Percentiles rank a stretch among this genome's conserved stretches.
phyloP scores from a whole-genome alignment of 1,140 invertebrate genomes.

The Euglossa dilemma region DNA sequence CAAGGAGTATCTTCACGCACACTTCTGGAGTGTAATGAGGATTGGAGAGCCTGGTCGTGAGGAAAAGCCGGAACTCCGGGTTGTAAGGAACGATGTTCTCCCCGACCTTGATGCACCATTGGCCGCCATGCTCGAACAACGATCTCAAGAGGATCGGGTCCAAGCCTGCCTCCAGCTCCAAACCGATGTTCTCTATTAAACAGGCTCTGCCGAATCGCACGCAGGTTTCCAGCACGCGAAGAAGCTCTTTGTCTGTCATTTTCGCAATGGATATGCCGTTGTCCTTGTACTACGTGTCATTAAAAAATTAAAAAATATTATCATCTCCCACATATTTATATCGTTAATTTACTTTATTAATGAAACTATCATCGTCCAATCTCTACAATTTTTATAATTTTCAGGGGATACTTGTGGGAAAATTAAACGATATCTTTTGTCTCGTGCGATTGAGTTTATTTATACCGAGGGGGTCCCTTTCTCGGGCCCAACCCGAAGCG shows the following conservation, averaged over 20 bases:
- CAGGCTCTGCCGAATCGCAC: slow-evolving; percentile 88
- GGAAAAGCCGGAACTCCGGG: slow-evolving; percentile 85
- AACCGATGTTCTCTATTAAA: slow-evolving; percentile 81
- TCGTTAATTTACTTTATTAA: too few relatives aligned
- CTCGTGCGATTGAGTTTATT: too few relatives aligned
- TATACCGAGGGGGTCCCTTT: too few relatives aligned
- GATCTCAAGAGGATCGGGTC: slow-evolving; percentile 85
- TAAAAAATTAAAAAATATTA: too few relatives aligned
- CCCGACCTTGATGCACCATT: slow-evolving; percentile 83
- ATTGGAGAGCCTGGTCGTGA: slow-evolving; percentile 88
- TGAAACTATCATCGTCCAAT: too few relatives aligned
- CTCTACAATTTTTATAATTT: too few relatives aligned
- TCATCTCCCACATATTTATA: too few relatives aligned
- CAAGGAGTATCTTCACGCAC: slow-evolving; percentile 86
- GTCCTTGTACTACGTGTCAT: slow-evolving; percentile 81
- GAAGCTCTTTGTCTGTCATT: slow-evolving; percentile 86
- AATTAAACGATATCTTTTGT: too few relatives aligned
- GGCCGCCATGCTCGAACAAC: slow-evolving; percentile 81
- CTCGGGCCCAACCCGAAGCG: too few relatives aligned
- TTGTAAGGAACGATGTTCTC: slow-evolving; percentile 86
- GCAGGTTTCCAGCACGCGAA: slow-evolving; percentile 88
- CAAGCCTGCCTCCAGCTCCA: slow-evolving; percentile 85
- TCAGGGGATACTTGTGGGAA: too few relatives aligned
- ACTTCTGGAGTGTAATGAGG: slow-evolving; percentile 89
- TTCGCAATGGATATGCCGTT: slow-evolving; percentile 84